Evolutionary conservation across 2,888 invertebrate species (phyloP).

Genomic region (Pheosia tremula): DNA sequence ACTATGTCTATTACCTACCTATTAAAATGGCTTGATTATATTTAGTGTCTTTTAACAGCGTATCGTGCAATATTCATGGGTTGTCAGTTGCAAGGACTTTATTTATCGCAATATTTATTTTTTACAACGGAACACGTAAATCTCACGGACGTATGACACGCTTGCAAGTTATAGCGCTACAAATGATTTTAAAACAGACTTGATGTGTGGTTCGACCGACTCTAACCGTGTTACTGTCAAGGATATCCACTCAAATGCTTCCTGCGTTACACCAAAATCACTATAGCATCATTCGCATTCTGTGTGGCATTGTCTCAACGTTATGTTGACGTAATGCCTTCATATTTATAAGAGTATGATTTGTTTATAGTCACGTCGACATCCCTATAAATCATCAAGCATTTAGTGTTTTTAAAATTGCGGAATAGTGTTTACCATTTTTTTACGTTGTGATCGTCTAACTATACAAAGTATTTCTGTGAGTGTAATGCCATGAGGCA

Average conservation of each 20-base stretch:
- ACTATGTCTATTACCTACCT: too few species aligned
- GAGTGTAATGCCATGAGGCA: constrained; percentile 61
- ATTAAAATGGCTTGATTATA: too few species aligned
- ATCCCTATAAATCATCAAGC: constrained; percentile 2
- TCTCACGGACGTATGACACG: neutral
- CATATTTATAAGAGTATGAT: constrained; percentile 13
- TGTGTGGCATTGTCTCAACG: neutral
- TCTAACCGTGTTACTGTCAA: constrained; percentile 74
- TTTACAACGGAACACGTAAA: neutral
- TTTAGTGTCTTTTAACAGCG: too few species aligned
- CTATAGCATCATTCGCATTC: constrained; percentile 24
- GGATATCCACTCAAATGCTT: constrained; percentile 69
- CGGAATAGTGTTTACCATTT: neutral
- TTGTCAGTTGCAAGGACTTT: neutral
- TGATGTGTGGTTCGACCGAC: constrained; percentile 38
- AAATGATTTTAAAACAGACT: neutral
- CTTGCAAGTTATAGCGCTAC: neutral
- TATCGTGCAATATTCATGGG: too few species aligned
- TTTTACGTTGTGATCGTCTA: neutral
- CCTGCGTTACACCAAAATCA: constrained; percentile 56
- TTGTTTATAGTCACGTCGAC: constrained; percentile 17
- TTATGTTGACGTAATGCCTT: neutral
- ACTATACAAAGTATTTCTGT: constrained; percentile 20
- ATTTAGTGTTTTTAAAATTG: constrained; percentile 14
- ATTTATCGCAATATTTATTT: neutral